phyloP scores from a whole-genome alignment of 2,113 vertebrate species.

The Lucifuga dentata region DNA sequence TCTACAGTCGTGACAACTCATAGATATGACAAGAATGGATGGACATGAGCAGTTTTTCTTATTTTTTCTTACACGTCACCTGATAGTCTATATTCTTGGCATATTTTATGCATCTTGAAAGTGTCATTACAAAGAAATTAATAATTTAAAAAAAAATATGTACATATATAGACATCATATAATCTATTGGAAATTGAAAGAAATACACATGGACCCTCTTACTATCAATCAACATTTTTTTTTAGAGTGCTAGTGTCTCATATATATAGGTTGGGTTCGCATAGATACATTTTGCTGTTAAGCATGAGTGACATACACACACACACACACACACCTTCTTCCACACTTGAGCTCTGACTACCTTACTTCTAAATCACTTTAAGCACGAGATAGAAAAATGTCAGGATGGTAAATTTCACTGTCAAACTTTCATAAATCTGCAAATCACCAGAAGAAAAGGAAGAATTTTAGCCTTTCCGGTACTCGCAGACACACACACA shows the following conservation, averaged over 20 bases:
- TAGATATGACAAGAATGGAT: conserved; percentile 24
- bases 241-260: no score
- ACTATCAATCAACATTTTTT: no score
- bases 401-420: conserved; percentile 18
- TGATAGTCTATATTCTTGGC: no score
- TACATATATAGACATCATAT: no score
- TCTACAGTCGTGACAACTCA: not conserved
- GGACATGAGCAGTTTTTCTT: conserved; percentile 2
- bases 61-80: no score
- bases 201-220: no score
- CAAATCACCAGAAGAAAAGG: conserved; percentile 14
- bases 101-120: no score
- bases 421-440: conserved; percentile 22
- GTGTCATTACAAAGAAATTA: no score
- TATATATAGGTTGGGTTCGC: no score
- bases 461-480: not conserved
- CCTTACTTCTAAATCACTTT: conserved; percentile 11
- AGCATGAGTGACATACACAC: not conserved
- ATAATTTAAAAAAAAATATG: no score
- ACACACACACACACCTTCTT: not conserved
- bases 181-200: no score
- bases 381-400: not conserved
- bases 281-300: no score
- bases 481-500: not conserved
- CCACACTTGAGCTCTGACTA: not conserved